Conservation (phyloP, 2,888 invertebrate genomes). For the Tachina fera region DNA sequence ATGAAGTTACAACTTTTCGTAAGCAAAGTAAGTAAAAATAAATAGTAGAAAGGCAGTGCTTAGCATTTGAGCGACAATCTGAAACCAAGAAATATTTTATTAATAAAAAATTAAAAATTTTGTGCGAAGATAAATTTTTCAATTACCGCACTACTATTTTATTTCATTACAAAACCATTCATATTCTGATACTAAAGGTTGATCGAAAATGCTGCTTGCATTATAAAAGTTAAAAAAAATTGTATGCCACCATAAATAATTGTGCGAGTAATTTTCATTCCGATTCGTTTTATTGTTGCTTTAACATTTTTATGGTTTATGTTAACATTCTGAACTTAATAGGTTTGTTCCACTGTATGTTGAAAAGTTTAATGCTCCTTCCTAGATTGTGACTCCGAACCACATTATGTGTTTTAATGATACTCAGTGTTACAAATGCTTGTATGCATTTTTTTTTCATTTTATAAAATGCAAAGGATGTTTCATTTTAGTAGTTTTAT, state of each 20-base stretch:
- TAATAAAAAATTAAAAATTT: not conserved
- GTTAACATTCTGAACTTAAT: constrained; percentile 52
- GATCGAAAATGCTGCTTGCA: constrained; percentile 1
- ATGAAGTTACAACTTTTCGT: not conserved
- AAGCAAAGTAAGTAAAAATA: not conserved
- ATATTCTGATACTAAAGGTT: constrained; percentile 1
- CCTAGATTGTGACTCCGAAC: constrained; percentile 52
- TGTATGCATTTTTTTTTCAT: constrained; percentile 28
- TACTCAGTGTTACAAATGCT: constrained; percentile 64
- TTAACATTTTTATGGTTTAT: constrained; percentile 54
- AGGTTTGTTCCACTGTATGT: constrained; percentile 65
- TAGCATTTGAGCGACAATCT: too few species aligned
- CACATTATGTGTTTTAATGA: constrained; percentile 68
- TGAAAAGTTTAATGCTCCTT: constrained; percentile 57
- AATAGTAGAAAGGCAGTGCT: too few species aligned
- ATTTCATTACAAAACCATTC: constrained; percentile 9
- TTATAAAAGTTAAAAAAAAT: not conserved
- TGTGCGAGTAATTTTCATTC: constrained; percentile 17
- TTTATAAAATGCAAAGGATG: constrained; percentile 61
- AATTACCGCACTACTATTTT: not conserved
- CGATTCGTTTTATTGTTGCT: constrained; percentile 48
- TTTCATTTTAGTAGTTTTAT: constrained; percentile 57
- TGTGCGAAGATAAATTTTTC: not conserved
- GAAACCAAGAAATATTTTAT: too few species aligned
- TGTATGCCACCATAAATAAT: constrained; percentile 30